A percentile compares a stretch with the other conserved stretches of the same genome.
Conservation (phyloP, 2,888 invertebrate genomes). For the Lissocephala sabroskyi region DNA sequence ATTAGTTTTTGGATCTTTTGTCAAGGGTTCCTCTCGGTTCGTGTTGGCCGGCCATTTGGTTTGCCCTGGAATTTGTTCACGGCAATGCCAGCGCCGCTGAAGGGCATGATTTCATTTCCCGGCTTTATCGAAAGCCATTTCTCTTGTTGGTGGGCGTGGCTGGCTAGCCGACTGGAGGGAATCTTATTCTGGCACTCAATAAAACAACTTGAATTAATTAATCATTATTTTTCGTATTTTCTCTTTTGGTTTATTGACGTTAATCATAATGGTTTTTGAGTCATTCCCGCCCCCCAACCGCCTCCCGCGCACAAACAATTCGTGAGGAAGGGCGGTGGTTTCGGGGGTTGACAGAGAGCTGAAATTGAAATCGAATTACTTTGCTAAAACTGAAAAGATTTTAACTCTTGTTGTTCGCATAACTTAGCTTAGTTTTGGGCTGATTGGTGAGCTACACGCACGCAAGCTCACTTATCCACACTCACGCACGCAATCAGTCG, state of each 20-base stretch:
- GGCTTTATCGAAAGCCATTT: slow-evolving; percentile 44
- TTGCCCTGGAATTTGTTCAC: slow-evolving; percentile 8
- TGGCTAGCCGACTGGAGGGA: no score
- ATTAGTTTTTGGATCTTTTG: slow-evolving; percentile 41
- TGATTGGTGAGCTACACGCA: no score
- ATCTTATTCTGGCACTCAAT: slow-evolving; percentile 24
- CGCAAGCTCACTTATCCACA: slow-evolving; percentile 26
- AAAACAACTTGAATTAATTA: slow-evolving; percentile 60
- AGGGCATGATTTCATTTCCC: slow-evolving; percentile 36
- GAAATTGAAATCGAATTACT: slow-evolving; percentile 30
- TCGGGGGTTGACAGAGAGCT: slow-evolving; percentile 2
- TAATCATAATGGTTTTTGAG: slow-evolving; percentile 4
- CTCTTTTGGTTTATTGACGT: slow-evolving; percentile 36
- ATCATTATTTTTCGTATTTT: slow-evolving; percentile 40
- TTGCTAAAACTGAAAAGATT: slow-evolving; percentile 34
- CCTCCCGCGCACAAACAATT: no score
- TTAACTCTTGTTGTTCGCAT: no score
- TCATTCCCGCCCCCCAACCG: no score
- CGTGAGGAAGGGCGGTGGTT: no score
- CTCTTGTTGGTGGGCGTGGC: slow-evolving; percentile 20
- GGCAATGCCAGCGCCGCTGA: no score
- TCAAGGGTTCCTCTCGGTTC: slow-evolving; percentile 2
- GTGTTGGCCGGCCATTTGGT: no score
- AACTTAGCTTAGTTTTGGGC: slow-evolving; percentile 33
- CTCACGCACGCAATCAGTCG: neutral